A percentile compares a stretch with the other conserved stretches of the same genome.
phyloP scores from a whole-genome alignment of 2,888 invertebrate species.

The Crepidodera aurea region DNA sequence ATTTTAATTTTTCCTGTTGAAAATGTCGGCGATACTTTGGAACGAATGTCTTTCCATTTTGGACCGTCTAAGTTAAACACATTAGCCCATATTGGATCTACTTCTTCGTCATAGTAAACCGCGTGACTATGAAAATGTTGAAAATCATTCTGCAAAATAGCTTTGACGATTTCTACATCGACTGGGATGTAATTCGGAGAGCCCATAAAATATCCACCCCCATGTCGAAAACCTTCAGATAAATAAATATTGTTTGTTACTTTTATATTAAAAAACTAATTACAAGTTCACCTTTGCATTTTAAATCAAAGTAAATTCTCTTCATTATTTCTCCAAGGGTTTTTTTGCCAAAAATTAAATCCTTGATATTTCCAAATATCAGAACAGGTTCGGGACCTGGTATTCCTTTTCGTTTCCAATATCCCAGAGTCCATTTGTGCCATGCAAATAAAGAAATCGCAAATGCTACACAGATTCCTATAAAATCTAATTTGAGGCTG shows the following conservation, averaged over 20 bases:
- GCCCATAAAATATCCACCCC: neutral
- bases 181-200: constrained; percentile 22
- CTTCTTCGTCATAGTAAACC: constrained; percentile 44
- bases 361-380: constrained; percentile 22
- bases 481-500: neutral
- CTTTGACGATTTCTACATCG: constrained; percentile 52
- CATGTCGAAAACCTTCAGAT: neutral
- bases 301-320: constrained; percentile 18
- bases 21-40: constrained; percentile 41
- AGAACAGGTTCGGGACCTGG: constrained; percentile 10
- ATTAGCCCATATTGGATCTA: constrained; percentile 65
- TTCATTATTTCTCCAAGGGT: constrained; percentile 16
- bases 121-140: constrained; percentile 52
- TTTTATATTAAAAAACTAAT: too few species aligned
- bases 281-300: constrained; percentile 15
- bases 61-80: constrained; percentile 65
- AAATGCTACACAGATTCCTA: neutral
- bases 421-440: constrained; percentile 4
- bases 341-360: constrained; percentile 8
- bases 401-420: constrained; percentile 25
- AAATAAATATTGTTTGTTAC: too few species aligned
- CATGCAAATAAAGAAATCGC: neutral
- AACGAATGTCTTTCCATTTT: constrained; percentile 67
- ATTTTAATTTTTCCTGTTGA: constrained; percentile 59
- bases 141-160: constrained; percentile 53